Evolutionary conservation across 2,113 vertebrate genomes (phyloP), one percentile per base, ranked within the genome.

Genomic region (Esox niger): DNA sequence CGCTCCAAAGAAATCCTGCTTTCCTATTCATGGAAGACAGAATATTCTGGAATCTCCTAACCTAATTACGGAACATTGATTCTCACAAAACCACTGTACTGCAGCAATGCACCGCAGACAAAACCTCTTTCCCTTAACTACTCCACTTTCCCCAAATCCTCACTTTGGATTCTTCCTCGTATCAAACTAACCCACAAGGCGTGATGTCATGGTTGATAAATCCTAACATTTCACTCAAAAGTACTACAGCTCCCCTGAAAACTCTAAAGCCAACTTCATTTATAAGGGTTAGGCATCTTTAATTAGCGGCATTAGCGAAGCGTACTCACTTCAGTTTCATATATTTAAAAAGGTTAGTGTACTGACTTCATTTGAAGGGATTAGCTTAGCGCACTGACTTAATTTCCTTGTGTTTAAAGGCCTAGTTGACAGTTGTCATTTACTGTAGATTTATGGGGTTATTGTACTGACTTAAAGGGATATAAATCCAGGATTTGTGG

Each of bases 141-240:
- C 84, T 59, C 8, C 26, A 8, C 6, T 30, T 25, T 58, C 27
- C n/a, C 21, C 54, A 26, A 11, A 11, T 21, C 26, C 76, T 83
- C 70, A 66, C 60, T 71, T 75, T 75, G 47, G 69, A 61, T 64
- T 70, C 23, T 13, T 79, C 79, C 77, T 21, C n/a, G 21, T 74
- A 85, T 80, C 77, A 73, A 59, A 68, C 79, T 67, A 21, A 64
- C 86, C 76, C 83, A 30, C 62, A 83, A 80, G 82, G 77, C 60
- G 75, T 66, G 30, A 71, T 81, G 82, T 85, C 86, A 82, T 76
- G 81, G 77, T 88, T 82, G 81, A 82, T 84, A 88, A 78, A 83
- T 80, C 33, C 10, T 66, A 69, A 72, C 15, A 64, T 64, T 57
- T 80, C 73, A 70, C 55, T 57, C 55, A 9, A 57, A 57, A 57